These are phyloP conservation scores for Bellardia bayeri DNA, from an alignment of 2,888 invertebrate genomes.

Conservation along the genomic window DNA sequence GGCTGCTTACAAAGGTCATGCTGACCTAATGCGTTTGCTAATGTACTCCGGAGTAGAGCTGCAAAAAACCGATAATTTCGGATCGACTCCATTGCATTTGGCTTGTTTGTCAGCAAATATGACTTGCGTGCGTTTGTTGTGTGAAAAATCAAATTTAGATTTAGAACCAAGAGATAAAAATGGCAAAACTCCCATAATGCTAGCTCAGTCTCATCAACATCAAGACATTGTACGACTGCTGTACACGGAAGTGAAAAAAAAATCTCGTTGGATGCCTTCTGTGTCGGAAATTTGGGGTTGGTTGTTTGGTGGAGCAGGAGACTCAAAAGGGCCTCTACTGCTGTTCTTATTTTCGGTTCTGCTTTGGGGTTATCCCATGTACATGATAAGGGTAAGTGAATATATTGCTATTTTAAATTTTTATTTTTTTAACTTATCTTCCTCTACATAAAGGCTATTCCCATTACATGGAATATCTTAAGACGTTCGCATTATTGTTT, in stretches of 20 bases:
- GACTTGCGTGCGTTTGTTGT: conserved; percentile 93
- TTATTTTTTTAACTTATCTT: conserved; percentile 11
- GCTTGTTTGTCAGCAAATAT: conserved; percentile 95
- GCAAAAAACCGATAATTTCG: conserved; percentile 95
- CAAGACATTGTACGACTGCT: conserved; percentile 92
- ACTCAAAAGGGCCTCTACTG: conserved; percentile 94
- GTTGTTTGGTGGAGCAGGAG: conserved; percentile 95
- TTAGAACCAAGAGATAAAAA: conserved; percentile 95
- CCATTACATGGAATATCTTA: conserved; percentile 94
- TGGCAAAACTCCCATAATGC: conserved; percentile 95
- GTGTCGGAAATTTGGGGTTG: conserved; percentile 95
- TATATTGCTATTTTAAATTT: not conserved
- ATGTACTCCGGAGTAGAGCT: conserved; percentile 96
- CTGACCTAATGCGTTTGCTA: conserved; percentile 93
- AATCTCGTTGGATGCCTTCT: conserved; percentile 94
- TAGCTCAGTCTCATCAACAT: conserved; percentile 95
- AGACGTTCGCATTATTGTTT: conserved; percentile 95
- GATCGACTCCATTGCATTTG: conserved; percentile 95
- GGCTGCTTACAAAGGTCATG: conserved; percentile 96
- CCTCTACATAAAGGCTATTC: conserved; percentile 88
- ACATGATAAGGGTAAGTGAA: conserved; percentile 90
- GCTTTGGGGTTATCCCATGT: conserved; percentile 97
- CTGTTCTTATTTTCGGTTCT: conserved; percentile 94
- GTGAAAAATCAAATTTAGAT: conserved; percentile 96
- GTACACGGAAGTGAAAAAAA: conserved; percentile 92